phyloP scores from a whole-genome alignment of 2,888 invertebrate genomes.

The Margaritifera margaritifera region DNA sequence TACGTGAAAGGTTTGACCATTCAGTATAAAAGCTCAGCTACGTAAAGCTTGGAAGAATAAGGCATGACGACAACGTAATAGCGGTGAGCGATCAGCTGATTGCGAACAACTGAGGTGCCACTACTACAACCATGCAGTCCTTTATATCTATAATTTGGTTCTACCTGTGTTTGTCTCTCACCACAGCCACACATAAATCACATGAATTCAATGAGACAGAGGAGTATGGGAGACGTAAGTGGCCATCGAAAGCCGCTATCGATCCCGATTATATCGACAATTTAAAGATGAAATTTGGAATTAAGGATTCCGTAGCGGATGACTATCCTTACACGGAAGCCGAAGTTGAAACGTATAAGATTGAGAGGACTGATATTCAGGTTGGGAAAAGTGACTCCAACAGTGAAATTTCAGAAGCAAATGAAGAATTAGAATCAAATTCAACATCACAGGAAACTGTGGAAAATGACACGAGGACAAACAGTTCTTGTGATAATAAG shows the following conservation, averaged over 20 bases:
- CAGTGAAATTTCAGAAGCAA: background rate
- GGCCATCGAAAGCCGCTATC: conserved; percentile 22
- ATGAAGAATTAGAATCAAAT: background rate
- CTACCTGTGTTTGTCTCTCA: conserved; percentile 18
- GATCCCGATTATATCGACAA: conserved; percentile 26
- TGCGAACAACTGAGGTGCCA: too few species aligned
- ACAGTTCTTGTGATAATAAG: conserved; percentile 14
- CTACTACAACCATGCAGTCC: conserved; percentile 17
- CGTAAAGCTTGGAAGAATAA: too few species aligned
- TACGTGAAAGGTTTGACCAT: too few species aligned
- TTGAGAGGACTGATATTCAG: background rate
- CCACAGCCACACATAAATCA: too few species aligned
- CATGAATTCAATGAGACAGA: too few species aligned
- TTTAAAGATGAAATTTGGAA: conserved; percentile 5
- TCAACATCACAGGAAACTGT: background rate
- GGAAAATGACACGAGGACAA: conserved; percentile 6
- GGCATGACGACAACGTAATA: too few species aligned
- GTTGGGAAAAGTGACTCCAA: background rate
- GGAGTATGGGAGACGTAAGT: conserved; percentile 5
- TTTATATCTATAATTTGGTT: conserved; percentile 24
- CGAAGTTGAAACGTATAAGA: conserved; percentile 6
- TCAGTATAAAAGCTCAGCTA: too few species aligned
- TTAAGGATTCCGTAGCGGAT: too few species aligned
- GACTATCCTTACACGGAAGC: background rate
- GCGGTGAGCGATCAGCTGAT: too few species aligned